Percentiles rank a stretch among this genome's conserved stretches.
These are phyloP conservation scores for Bellardia pandia DNA, from an alignment of 2,888 invertebrate species.

Conservation along the genomic window DNA sequence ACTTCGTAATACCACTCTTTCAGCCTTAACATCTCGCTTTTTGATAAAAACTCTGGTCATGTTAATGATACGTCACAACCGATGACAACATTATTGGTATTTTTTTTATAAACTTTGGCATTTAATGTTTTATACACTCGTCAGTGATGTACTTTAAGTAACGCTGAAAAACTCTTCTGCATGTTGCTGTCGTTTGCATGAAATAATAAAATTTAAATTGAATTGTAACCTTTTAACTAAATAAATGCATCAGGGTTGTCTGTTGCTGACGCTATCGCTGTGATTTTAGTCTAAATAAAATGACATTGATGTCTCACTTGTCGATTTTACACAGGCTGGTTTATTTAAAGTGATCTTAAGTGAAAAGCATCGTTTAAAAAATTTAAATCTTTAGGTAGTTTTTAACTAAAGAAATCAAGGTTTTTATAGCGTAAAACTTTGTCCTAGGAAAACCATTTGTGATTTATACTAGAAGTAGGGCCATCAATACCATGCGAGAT, in stretches of 20 bases:
- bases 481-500: too few species aligned
- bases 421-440: too few species aligned
- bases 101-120: constrained; percentile 42
- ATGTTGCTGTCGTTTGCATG: constrained; percentile 14
- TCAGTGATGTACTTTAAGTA: constrained; percentile 33
- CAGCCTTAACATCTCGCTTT: too few species aligned
- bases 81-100: too few species aligned
- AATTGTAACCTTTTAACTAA: constrained; percentile 26
- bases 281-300: neutral
- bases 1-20: too few species aligned
- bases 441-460: too few species aligned
- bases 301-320: constrained; percentile 1
- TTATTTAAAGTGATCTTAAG: too few species aligned
- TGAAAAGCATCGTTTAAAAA: neutral
- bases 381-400: too few species aligned
- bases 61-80: too few species aligned
- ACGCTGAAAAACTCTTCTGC: neutral
- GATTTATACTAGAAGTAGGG: too few species aligned
- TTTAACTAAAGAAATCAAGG: too few species aligned
- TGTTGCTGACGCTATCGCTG: constrained; percentile 21
- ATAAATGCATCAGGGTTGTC: constrained; percentile 13
- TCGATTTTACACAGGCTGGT: neutral
- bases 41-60: too few species aligned
- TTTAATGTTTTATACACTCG: constrained; percentile 10
- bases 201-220: constrained; percentile 50